Conservation (phyloP, 2,888 invertebrate genomes). For the Pilophorus perplexus region DNA sequence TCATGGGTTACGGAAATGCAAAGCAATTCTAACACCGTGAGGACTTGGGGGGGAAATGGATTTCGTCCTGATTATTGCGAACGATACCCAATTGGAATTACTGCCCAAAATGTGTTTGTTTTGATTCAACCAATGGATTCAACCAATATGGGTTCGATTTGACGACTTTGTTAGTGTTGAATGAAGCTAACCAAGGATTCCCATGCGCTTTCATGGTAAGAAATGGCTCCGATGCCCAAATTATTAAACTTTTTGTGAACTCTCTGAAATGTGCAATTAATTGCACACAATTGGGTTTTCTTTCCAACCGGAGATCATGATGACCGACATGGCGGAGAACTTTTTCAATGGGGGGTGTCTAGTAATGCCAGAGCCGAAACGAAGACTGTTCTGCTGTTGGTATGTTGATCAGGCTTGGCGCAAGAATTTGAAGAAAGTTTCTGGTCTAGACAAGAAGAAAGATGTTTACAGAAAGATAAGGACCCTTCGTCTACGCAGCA, state of each 20-base stretch:
- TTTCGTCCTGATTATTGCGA: constrained; percentile 19
- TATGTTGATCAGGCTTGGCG: constrained; percentile 26
- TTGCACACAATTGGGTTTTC: constrained; percentile 1
- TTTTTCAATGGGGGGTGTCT: constrained; percentile 17
- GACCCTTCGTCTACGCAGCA: not conserved
- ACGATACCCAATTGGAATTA: constrained; percentile 7
- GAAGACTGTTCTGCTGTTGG: constrained; percentile 9
- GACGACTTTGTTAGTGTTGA: not conserved
- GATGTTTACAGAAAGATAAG: constrained; percentile 6
- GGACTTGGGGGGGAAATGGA: constrained; percentile 1
- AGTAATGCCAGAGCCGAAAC: constrained; percentile 18
- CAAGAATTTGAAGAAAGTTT: constrained; percentile 4
- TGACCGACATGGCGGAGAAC: constrained; percentile 22
- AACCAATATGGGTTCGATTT: constrained; percentile 10
- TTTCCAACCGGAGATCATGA: constrained; percentile 13
- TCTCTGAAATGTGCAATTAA: not conserved
- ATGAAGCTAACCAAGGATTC: constrained; percentile 26
- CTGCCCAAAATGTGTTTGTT: constrained; percentile 1
- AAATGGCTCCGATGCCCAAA: not conserved
- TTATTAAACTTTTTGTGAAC: constrained; percentile 7
- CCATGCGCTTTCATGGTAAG: constrained; percentile 26
- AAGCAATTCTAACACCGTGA: not conserved
- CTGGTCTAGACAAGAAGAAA: not conserved
- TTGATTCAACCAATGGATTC: constrained; percentile 13
- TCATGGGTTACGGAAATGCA: constrained; percentile 11